Conservation (phyloP, 2,113 vertebrate species). For the Pollimyrus isidori region DNA sequence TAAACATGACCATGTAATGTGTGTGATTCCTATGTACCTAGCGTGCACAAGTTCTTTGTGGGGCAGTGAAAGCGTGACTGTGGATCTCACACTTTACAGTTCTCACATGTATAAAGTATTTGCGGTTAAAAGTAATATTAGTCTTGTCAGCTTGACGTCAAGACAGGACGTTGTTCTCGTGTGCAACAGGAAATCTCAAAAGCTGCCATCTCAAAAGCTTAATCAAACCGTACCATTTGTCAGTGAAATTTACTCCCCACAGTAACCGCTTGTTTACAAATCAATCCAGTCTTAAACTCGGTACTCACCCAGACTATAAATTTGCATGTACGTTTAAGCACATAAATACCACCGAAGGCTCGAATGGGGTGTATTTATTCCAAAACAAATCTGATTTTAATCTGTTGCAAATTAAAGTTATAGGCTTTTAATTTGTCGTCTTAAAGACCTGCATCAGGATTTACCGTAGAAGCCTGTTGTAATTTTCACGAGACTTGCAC, state of each 20-base stretch:
- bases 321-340: background rate
- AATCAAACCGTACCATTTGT: background rate
- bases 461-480: background rate
- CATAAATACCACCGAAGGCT: background rate
- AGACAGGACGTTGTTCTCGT: background rate
- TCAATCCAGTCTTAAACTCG: background rate
- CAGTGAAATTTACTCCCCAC: background rate
- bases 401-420: constrained; percentile 5
- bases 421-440: background rate
- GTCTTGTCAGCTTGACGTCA: background rate
- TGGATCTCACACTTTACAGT: background rate
- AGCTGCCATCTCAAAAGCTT: background rate
- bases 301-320: background rate
- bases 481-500: background rate
- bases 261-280: background rate
- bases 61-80: background rate
- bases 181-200: background rate
- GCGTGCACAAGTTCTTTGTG: background rate
- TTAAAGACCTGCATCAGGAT: background rate
- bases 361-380: background rate
- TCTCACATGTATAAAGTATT: background rate
- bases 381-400: background rate
- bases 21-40: background rate
- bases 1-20: background rate
- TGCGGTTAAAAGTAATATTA: background rate